Evolutionary conservation across 2,888 invertebrate species (phyloP).

Genomic region (Schizaphis graminum): DNA sequence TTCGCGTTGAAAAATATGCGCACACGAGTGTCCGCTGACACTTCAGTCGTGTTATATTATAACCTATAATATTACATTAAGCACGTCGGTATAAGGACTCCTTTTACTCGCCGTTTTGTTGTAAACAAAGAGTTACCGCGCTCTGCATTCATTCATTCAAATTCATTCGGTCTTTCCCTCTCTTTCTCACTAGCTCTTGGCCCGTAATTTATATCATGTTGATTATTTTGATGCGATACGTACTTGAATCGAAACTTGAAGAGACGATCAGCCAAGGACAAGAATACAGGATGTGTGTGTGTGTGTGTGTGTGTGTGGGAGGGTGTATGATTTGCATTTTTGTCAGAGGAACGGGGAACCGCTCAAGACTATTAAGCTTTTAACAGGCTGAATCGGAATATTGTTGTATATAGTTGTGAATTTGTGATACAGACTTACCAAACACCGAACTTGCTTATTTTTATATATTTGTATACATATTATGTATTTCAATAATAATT

Average conservation of each 20-base stretch:
- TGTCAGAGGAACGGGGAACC: not conserved
- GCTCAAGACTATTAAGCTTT: not conserved
- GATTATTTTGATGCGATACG: not conserved
- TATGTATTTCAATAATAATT: not conserved
- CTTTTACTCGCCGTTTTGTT: not conserved
- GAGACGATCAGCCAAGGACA: not conserved
- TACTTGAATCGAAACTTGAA: not conserved
- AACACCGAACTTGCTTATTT: not conserved
- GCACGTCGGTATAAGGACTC: not conserved
- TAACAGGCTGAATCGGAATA: not conserved
- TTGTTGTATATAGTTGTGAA: not conserved
- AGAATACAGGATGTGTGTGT: no score
- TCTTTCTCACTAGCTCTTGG: not conserved
- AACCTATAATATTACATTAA: not conserved
- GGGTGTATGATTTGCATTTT: not conserved
- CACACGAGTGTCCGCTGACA: not conserved
- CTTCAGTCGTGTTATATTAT: not conserved
- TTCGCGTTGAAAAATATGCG: not conserved
- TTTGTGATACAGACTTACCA: not conserved
- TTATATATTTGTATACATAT: not conserved
- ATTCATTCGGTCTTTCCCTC: accelerated
- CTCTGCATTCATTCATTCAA: not conserved
- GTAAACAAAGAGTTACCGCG: not conserved
- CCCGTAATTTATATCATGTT: not conserved
- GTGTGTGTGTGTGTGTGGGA: no score